These are phyloP conservation scores for Mormyrops attenuatus DNA, from an alignment of 2,797 vertebrate genomes.

Conservation along the genomic window DNA sequence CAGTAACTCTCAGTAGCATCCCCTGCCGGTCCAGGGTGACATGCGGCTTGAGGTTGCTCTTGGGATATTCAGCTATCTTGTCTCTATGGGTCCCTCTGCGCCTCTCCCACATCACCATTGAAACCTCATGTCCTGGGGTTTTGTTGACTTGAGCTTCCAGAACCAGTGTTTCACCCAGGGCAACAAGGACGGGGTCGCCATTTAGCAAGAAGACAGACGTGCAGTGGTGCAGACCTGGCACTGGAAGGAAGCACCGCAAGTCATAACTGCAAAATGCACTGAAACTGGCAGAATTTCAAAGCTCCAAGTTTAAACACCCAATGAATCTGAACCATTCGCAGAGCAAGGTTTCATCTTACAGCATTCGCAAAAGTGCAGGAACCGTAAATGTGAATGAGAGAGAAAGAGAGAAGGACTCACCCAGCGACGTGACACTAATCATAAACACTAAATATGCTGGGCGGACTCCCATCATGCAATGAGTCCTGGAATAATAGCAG, in stretches of 20 bases:
- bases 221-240: not conserved
- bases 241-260: slow-evolving; percentile 14
- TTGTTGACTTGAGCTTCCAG: slow-evolving; percentile 12
- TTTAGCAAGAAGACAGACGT: slow-evolving; percentile 21
- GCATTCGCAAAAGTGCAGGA: not conserved
- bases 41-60: not conserved
- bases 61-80: slow-evolving; percentile 1
- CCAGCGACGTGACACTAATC: not conserved
- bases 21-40: not conserved
- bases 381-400: not conserved
- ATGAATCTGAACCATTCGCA: not conserved
- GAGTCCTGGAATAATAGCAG: not conserved
- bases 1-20: not conserved
- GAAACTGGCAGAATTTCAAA: not conserved
- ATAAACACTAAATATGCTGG: not conserved
- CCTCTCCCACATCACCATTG: slow-evolving; percentile 27
- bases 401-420: not conserved
- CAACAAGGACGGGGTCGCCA: slow-evolving; percentile 15
- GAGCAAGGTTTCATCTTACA: not conserved
- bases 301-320: not conserved
- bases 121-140: not conserved
- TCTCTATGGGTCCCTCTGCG: accelerated
- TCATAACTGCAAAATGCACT: not conserved
- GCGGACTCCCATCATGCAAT: not conserved
- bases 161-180: slow-evolving; percentile 15